These are phyloP conservation scores for Globodera rostochiensis DNA, from an alignment of 1,140 invertebrate species.

Conservation along the genomic window DNA sequence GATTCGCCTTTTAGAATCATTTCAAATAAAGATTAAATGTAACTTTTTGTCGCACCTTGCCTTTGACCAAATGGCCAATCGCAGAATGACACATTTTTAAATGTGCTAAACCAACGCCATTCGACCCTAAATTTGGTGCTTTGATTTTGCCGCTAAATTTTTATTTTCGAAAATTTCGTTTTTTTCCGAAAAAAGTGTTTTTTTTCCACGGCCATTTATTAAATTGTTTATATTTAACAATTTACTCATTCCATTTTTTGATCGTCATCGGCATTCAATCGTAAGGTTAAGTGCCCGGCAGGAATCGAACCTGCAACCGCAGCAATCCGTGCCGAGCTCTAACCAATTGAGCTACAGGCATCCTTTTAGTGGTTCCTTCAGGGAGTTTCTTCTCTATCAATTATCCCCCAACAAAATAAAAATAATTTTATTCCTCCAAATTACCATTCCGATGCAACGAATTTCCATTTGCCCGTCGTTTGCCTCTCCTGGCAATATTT, in stretches of 20 bases:
- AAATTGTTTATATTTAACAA: neutral
- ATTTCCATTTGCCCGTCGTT: conserved; percentile 39
- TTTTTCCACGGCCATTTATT: neutral
- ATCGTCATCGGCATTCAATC: neutral
- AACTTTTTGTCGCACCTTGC: conserved; percentile 2
- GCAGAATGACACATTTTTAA: neutral
- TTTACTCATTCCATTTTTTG: neutral
- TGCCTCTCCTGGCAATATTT: neutral
- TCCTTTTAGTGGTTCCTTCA: no score
- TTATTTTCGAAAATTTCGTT: neutral
- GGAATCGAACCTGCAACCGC: no score
- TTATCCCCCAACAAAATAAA: no score
- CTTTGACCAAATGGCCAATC: conserved; percentile 1
- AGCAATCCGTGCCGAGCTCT: no score
- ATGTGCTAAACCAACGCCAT: neutral
- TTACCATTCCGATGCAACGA: conserved; percentile 57
- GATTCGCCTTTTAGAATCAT: conserved; percentile 23
- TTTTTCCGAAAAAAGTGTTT: neutral
- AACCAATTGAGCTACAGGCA: no score
- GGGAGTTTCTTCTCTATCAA: no score
- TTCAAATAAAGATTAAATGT: neutral
- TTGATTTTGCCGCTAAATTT: neutral
- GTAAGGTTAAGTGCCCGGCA: no score
- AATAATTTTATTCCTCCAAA: neutral
- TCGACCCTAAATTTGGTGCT: conserved; percentile 2